phyloP scores from a whole-genome alignment of 92 coral and sea anemone species.

The Epizoanthus illoricatus region DNA sequence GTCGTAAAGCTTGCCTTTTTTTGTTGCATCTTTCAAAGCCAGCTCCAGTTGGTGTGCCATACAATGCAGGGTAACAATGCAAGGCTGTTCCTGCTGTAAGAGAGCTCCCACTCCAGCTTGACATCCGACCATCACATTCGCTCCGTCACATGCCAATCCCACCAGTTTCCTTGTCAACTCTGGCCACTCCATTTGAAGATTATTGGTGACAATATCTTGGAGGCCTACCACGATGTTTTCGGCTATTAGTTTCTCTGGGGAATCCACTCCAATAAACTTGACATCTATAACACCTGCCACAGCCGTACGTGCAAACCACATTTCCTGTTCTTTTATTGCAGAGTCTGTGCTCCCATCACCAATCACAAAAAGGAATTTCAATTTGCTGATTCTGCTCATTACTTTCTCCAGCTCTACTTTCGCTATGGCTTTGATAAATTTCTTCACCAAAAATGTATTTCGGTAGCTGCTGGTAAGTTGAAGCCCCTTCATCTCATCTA shows the following conservation, averaged over 20 bases:
- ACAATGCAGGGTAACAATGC: conserved; percentile 26
- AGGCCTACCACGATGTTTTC: conserved; percentile 29
- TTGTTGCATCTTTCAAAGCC: conserved; percentile 16
- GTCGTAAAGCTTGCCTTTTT: conserved; percentile 7
- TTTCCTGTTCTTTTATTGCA: too few species aligned
- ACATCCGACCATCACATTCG: conserved; percentile 20
- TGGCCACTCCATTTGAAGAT: conserved; percentile 10
- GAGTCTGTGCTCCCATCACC: too few species aligned
- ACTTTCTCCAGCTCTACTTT: too few species aligned
- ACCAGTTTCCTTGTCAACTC: conserved; percentile 8
- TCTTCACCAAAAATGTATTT: too few species aligned
- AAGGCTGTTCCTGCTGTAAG: conserved; percentile 12
- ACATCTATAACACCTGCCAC: neutral
- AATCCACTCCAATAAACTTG: neutral
- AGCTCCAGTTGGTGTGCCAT: conserved; percentile 13
- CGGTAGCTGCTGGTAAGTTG: neutral
- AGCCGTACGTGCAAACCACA: too few species aligned
- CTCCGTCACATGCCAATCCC: conserved; percentile 9
- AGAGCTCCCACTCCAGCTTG: conserved; percentile 22
- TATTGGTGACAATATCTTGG: neutral
- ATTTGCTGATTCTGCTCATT: too few species aligned
- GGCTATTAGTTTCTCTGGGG: conserved; percentile 17
- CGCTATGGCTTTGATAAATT: too few species aligned
- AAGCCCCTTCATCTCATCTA: conserved; percentile 2
- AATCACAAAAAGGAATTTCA: too few species aligned